Conservation (phyloP, 2,888 invertebrate genomes). For the Xestia xanthographa region DNA sequence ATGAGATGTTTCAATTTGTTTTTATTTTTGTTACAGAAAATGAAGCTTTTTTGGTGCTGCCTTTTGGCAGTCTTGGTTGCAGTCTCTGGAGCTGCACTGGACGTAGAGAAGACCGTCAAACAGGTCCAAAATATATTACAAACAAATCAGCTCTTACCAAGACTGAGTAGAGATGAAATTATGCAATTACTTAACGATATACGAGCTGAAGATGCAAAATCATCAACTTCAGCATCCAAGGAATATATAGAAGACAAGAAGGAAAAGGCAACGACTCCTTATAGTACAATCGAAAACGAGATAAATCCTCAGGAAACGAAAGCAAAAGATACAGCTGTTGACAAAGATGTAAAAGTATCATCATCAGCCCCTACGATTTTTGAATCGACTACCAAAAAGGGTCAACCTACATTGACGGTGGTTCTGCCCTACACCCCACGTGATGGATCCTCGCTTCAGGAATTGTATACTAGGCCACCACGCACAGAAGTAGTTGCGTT, state of each 20-base stretch:
- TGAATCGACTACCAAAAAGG: slow-evolving; percentile 79
- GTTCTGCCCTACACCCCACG: slow-evolving; percentile 92
- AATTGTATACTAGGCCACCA: slow-evolving; percentile 92
- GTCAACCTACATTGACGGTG: slow-evolving; percentile 90
- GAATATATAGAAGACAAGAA: slow-evolving; percentile 71
- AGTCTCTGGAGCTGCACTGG: slow-evolving; percentile 78
- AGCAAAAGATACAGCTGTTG: slow-evolving; percentile 64
- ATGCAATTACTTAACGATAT: slow-evolving; percentile 92
- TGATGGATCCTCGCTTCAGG: slow-evolving; percentile 90
- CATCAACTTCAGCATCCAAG: slow-evolving; percentile 71
- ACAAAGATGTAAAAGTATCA: slow-evolving; percentile 58
- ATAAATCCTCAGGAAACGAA: slow-evolving; percentile 69
- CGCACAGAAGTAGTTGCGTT: slow-evolving; percentile 90
- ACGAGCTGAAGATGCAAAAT: slow-evolving; percentile 88
- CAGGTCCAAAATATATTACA: slow-evolving; percentile 92
- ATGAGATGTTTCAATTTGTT: neutral
- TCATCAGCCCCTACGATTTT: slow-evolving; percentile 64
- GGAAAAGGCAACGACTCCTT: slow-evolving; percentile 69
- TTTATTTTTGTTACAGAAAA: slow-evolving; percentile 80
- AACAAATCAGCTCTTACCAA: slow-evolving; percentile 91
- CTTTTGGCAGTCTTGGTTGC: slow-evolving; percentile 73
- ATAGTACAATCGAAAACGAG: slow-evolving; percentile 77
- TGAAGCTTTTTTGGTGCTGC: slow-evolving; percentile 82
- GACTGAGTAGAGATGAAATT: slow-evolving; percentile 92
- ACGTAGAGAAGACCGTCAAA: slow-evolving; percentile 91